Percentiles rank a stretch among this genome's conserved stretches.
phyloP scores from a whole-genome alignment of 30 jellyfish, hydroid and myxozoan genomes.

The Hydractinia symbiolongicarpus region DNA sequence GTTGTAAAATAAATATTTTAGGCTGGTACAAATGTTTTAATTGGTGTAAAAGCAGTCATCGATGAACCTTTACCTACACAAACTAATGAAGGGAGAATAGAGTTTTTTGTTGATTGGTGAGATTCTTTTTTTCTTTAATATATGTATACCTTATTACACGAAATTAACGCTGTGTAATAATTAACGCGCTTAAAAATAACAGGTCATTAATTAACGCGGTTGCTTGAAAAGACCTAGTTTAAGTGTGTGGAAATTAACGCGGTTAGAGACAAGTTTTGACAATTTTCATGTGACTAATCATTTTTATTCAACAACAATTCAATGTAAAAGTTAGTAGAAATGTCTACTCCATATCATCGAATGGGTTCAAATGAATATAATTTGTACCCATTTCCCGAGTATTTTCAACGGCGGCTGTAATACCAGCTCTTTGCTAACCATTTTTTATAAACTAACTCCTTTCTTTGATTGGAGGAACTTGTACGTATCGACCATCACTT shows the following conservation, averaged over 20 bases:
- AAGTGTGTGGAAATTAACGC: too few relatives aligned
- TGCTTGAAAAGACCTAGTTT: neutral
- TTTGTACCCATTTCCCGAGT: neutral
- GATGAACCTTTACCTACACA: slow-evolving; percentile 51
- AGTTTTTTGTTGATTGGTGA: slow-evolving; percentile 82
- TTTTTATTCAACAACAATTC: too few relatives aligned
- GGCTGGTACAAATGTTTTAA: slow-evolving; percentile 84
- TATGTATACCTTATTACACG: slow-evolving; percentile 4
- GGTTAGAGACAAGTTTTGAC: too few relatives aligned
- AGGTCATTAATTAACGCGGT: slow-evolving; percentile 7
- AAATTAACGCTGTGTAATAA: slow-evolving; percentile 5
- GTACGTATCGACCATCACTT: slow-evolving; percentile 1
- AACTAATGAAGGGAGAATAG: slow-evolving; percentile 49
- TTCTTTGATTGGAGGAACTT: neutral
- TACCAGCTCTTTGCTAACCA: neutral
- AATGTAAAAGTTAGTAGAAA: too few relatives aligned
- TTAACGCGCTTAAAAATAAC: too few relatives aligned
- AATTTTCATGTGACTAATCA: too few relatives aligned
- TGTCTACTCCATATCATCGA: neutral
- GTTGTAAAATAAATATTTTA: neutral
- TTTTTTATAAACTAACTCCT: neutral
- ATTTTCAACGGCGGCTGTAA: neutral
- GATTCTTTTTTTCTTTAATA: neutral
- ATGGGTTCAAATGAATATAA: slow-evolving; percentile 1
- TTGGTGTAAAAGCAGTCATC: slow-evolving; percentile 90